Base-by-base conservation (phyloP, 2,797 vertebrate genomes). In the Podarcis siculus region DNA sequence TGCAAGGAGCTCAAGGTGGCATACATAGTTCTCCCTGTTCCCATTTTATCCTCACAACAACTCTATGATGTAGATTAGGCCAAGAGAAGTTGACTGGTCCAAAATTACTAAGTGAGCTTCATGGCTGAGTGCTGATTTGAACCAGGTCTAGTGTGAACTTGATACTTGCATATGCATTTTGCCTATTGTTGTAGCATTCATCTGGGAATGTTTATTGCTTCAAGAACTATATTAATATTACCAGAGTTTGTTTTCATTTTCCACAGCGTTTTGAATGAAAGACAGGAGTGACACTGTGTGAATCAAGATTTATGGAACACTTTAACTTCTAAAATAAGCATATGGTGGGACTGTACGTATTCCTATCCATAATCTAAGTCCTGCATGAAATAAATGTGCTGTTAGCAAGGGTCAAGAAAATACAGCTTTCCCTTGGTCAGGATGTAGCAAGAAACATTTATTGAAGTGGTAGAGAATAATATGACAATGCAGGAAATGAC, bases 171-270 rank as follows among this genome's bases (percentile, higher is more conserved):
- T 93, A 94, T 94, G 88, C 73, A 75, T 91, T 83, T 94, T 76
- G 6, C 2, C 30, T 79, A 71, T 93, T 93, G 80, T 37, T 15
- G 45, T 71, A 5, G 89, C 69, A 90, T 92, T 92, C 73, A 75
- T 88, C 30, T 84, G 78, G 86, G 91, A 95, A 93, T 92, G 66
- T 90, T 87, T 84, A 55, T 64, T 86, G 76, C 91, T 95, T 83
- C 21, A 80, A 83, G 66, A 88, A 83, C 15, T 84, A 92, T 39
- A 45, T 5, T 39, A 92, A 87, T 84, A 66, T 89, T 94, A 89
- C 12, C 91, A 89, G 12, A 92, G 87, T 94, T 95, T 92, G 78
- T 89, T 95, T 94, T 90, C 90, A 64, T 88, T 91, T 73, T 86
- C 71, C 79, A 64, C 23, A 61, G 83, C 89, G 81, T 75, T 87